A percentile compares a stretch with the other conserved stretches of the same genome.
Evolutionary conservation across 2,888 invertebrate species (phyloP).

Genomic region (Trichopoda pennipes): DNA sequence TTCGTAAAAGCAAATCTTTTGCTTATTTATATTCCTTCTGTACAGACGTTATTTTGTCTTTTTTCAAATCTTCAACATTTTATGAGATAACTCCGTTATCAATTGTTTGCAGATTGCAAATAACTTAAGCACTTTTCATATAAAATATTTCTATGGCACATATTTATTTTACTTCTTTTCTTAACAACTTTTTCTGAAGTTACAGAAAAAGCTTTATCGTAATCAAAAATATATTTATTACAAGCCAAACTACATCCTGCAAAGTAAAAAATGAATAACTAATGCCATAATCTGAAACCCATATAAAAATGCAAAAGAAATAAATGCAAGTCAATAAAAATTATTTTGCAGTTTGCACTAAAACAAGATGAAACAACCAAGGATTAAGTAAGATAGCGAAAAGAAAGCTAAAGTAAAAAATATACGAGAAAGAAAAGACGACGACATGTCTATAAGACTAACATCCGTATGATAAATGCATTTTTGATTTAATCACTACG

Average conservation of each 20-base stretch:
- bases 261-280: constrained; percentile 32
- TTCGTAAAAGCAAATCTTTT: too few species aligned
- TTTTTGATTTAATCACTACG: constrained; percentile 54
- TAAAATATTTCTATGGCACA: too few species aligned
- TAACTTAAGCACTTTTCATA: too few species aligned
- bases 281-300: constrained; percentile 25
- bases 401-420: constrained; percentile 1
- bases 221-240: background rate
- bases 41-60: too few species aligned
- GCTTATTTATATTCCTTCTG: too few species aligned
- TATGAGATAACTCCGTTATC: too few species aligned
- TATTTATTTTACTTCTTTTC: too few species aligned
- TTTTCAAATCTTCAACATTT: too few species aligned
- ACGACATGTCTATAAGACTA: constrained; percentile 61
- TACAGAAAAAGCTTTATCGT: background rate
- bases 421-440: constrained; percentile 41
- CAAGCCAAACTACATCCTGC: background rate
- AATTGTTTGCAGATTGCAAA: background rate
- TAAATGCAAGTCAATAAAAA: constrained; percentile 42
- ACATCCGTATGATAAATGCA: constrained; percentile 63
- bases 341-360: constrained; percentile 56
- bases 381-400: background rate
- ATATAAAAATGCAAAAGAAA: background rate
- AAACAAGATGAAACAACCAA: constrained; percentile 2
- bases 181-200: background rate